Base-by-base conservation (phyloP, 2,113 vertebrate genomes). In the Ranitomeya variabilis region DNA sequence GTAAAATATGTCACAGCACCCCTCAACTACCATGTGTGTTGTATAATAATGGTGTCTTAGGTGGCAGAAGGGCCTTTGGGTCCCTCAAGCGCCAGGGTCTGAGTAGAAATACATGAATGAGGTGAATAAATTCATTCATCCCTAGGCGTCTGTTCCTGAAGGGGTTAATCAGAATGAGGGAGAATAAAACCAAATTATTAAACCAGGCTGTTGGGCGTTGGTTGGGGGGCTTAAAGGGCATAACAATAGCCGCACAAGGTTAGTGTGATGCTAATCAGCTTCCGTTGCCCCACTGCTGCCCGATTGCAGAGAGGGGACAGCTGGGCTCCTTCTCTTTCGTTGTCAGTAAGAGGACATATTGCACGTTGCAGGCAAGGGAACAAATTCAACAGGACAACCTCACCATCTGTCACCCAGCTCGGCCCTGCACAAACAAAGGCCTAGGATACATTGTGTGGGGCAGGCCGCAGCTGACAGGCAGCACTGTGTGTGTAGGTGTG, bases 341-440 rank as follows among this genome's bases (percentile, higher is more conserved):
- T 95, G 94, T 96, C 93, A 94, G 91, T 94, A 94, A 94, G 95
- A 95, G 95, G 95, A 96, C 96, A 96, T 96, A 95, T 95, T 96
- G 96, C 94, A 96, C 94, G 94, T 96, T 96, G 96, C 93, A 91
- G 93, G 93, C 96, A 96, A 97, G 96, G 96, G 96, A 97, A 95
- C 95, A 96, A 95, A 97, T 96, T 96, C 93, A 92, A 93, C 95
- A 95, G 95, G 94, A 94, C 93, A 93, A 94, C 94, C 91, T 93
- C 92, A 93, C 97, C 96, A 97, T 97, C 96, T 97, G 97, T 97
- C 96, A 95, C 94, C 91, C 93, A 92, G 93, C 91, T 93, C 95
- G 95, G 93, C 92, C 91, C 92, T 31, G 89, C 90, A 0, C 90
- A 93, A 93, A 97, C 95, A 96, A 97, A 96, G 92, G 94, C 93